phyloP scores from a whole-genome alignment of 2,113 vertebrate species.

The Okapia johnstoni region DNA sequence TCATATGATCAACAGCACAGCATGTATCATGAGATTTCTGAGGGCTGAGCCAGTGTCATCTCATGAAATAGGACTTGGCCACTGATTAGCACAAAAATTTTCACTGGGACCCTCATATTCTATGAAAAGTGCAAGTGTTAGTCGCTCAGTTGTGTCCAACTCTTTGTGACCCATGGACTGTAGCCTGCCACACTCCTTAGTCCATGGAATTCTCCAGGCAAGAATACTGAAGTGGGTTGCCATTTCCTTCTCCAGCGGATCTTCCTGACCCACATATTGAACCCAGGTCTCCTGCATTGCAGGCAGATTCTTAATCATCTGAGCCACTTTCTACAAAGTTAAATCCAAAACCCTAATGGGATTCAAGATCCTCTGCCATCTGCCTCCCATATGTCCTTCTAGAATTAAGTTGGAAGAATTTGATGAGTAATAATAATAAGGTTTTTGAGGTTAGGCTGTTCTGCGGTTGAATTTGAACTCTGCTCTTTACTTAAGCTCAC shows the following conservation, averaged over 20 bases:
- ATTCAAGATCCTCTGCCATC: background rate
- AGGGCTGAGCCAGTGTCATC: background rate
- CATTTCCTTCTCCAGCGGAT: background rate
- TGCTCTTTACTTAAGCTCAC: background rate
- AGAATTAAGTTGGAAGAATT: background rate
- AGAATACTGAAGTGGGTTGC: background rate
- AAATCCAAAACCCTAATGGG: background rate
- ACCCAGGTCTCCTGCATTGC: background rate
- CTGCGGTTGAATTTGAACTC: background rate
- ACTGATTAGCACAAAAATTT: background rate
- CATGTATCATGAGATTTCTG: background rate
- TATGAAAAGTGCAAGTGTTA: background rate
- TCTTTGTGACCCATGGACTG: background rate
- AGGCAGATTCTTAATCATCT: background rate
- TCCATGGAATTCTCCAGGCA: background rate
- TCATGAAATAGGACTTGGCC: background rate
- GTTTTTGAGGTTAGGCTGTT: background rate
- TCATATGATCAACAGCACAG: background rate
- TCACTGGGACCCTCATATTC: background rate
- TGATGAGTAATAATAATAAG: background rate
- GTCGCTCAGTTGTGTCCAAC: accelerated
- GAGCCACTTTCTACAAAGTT: background rate
- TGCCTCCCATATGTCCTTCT: background rate
- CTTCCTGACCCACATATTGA: background rate
- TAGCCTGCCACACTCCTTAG: background rate